These are phyloP conservation scores for Xylophagus ater DNA, from an alignment of 2,888 invertebrate species.

Conservation along the genomic window DNA sequence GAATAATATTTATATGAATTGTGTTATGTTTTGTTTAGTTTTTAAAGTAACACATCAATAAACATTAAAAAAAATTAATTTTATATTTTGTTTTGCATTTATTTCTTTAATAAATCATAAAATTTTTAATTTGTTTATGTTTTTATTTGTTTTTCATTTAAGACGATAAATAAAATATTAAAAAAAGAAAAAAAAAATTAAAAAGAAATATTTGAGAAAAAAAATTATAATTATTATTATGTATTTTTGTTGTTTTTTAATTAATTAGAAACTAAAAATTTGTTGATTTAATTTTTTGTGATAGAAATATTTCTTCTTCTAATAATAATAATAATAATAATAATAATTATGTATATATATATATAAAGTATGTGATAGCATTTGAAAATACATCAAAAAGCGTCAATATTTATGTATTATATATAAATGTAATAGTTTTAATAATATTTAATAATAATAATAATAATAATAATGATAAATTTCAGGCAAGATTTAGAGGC, in stretches of 20 bases:
- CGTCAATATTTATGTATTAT: slow-evolving; percentile 1
- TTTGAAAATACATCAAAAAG: slow-evolving; percentile 5
- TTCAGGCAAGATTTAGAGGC: slow-evolving; percentile 1
- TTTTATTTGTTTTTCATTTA: no score
- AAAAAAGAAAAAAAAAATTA: slow-evolving; percentile 11
- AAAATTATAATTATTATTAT: no score
- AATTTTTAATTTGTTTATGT: no score
- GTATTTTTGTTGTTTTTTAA: no score
- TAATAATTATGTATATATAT: neutral
- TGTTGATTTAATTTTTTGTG: neutral
- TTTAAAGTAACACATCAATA: no score
- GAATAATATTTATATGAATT: no score
- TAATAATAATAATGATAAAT: neutral
- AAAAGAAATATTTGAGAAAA: no score
- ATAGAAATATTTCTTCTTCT: neutral
- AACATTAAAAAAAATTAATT: no score
- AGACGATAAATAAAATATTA: slow-evolving; percentile 10
- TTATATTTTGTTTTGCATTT: no score
- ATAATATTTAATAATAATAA: neutral
- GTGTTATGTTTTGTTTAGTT: no score
- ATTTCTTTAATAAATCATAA: no score
- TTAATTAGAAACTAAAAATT: no score
- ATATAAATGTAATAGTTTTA: neutral
- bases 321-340: neutral
- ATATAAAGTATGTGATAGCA: neutral